Evolutionary conservation across 1,140 invertebrate genomes (phyloP).

Genomic region (Dolichoris vasculosae): DNA sequence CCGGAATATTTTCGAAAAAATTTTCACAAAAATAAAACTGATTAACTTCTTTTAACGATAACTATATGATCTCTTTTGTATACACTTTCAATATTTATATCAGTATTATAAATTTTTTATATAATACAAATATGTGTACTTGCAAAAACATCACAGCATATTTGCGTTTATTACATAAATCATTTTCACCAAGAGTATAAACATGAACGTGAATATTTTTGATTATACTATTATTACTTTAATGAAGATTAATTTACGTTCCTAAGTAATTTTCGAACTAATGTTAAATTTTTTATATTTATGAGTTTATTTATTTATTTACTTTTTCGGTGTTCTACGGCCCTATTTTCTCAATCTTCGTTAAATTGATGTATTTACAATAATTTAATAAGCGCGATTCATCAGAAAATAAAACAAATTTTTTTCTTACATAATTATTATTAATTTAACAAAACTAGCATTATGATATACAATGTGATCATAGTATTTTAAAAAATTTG

Average conservation of each 20-base stretch:
- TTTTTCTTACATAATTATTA: constrained; percentile 38
- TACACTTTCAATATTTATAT: constrained; percentile 42
- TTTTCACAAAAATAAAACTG: constrained; percentile 25
- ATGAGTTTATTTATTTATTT: constrained; percentile 32
- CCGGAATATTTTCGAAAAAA: constrained; percentile 16
- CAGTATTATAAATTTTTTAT: constrained; percentile 21
- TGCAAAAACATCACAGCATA: constrained; percentile 40
- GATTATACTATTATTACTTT: constrained; percentile 17
- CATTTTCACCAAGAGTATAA: constrained; percentile 41
- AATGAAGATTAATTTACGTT: constrained; percentile 36
- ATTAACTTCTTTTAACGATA: not conserved
- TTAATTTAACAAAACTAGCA: constrained; percentile 4
- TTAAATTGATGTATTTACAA: constrained; percentile 41
- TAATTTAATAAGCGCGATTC: constrained; percentile 26
- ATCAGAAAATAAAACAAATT: constrained; percentile 37
- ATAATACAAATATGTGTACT: constrained; percentile 33
- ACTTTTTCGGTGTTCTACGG: not conserved
- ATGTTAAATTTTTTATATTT: constrained; percentile 16
- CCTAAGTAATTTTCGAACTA: constrained; percentile 45
- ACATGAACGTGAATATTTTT: constrained; percentile 40
- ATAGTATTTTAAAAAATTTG: constrained; percentile 11
- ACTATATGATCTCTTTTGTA: not conserved
- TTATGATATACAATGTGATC: constrained; percentile 8
- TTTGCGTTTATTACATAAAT: constrained; percentile 38
- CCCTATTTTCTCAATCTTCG: not conserved